phyloP scores from a whole-genome alignment of 2,888 invertebrate genomes.

The Brachyptera putata region DNA sequence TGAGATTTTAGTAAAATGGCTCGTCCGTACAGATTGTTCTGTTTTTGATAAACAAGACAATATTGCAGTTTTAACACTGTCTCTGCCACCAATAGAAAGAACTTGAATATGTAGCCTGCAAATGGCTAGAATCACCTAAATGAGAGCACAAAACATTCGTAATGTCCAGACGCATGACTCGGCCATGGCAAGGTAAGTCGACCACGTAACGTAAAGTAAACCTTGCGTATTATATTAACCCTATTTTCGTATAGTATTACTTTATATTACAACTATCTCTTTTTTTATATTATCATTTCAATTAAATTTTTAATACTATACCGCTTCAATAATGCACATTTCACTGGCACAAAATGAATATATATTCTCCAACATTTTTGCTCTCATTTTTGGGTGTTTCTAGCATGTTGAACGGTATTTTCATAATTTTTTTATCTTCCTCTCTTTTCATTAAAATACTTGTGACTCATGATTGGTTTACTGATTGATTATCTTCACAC shows the following conservation, averaged over 20 bases:
- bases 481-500: neutral
- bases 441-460: neutral
- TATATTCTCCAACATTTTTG: neutral
- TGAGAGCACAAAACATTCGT: slow-evolving; percentile 3
- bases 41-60: too few relatives aligned
- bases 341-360: neutral
- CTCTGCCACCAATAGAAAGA: too few relatives aligned
- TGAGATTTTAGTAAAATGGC: slow-evolving; percentile 17
- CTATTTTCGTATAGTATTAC: slow-evolving; percentile 5
- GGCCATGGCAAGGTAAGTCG: slow-evolving; percentile 2
- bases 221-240: neutral
- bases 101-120: neutral
- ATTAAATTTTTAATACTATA: neutral
- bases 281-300: neutral
- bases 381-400: slow-evolving; percentile 17
- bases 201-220: neutral
- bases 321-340: neutral
- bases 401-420: slow-evolving; percentile 11
- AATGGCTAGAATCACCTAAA: slow-evolving; percentile 1
- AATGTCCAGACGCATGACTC: slow-evolving; percentile 1
- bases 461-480: neutral
- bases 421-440: neutral
- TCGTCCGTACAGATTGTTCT: neutral
- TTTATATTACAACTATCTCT: neutral
- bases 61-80: too few relatives aligned